These are phyloP conservation scores for Gerosis bhagava DNA, from an alignment of 2,888 invertebrate genomes.

Conservation along the genomic window DNA sequence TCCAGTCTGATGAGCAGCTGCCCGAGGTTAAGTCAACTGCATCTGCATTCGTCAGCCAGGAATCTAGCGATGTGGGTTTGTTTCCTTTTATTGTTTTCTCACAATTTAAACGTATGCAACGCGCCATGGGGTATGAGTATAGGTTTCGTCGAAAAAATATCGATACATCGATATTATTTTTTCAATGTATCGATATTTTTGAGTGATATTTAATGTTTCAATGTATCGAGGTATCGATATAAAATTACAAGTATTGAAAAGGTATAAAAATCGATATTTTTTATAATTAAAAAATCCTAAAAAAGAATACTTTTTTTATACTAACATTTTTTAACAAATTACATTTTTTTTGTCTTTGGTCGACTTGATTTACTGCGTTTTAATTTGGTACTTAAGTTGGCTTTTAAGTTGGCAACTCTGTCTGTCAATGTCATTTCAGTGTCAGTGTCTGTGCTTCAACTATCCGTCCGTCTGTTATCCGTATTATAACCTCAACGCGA, in stretches of 20 bases:
- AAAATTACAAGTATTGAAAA: slow-evolving; percentile 2
- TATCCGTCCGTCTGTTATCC: too few species aligned
- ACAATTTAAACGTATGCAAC: slow-evolving; percentile 6
- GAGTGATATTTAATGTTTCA: not conserved
- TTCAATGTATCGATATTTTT: slow-evolving; percentile 2
- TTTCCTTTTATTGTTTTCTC: slow-evolving; percentile 1
- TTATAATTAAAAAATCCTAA: slow-evolving; percentile 1
- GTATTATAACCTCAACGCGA: too few species aligned
- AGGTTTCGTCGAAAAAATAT: slow-evolving; percentile 4
- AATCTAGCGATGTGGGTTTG: not conserved
- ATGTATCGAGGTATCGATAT: slow-evolving; percentile 4
- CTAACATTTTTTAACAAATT: too few species aligned
- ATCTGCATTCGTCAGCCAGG: not conserved
- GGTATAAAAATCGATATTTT: too few species aligned
- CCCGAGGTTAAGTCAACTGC: slow-evolving; percentile 1
- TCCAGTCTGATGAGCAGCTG: too few species aligned
- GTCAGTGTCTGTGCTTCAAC: too few species aligned
- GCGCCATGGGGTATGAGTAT: slow-evolving; percentile 13
- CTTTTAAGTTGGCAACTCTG: too few species aligned
- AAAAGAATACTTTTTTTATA: slow-evolving; percentile 2
- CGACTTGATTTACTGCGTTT: not conserved
- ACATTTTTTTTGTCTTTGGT: slow-evolving; percentile 3
- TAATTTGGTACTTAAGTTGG: too few species aligned
- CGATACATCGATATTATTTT: slow-evolving; percentile 1
- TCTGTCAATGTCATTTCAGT: too few species aligned